A percentile compares a stretch with the other conserved stretches of the same genome.
phyloP scores from a whole-genome alignment of 2,888 invertebrate genomes.

The Lottia gigantea region DNA sequence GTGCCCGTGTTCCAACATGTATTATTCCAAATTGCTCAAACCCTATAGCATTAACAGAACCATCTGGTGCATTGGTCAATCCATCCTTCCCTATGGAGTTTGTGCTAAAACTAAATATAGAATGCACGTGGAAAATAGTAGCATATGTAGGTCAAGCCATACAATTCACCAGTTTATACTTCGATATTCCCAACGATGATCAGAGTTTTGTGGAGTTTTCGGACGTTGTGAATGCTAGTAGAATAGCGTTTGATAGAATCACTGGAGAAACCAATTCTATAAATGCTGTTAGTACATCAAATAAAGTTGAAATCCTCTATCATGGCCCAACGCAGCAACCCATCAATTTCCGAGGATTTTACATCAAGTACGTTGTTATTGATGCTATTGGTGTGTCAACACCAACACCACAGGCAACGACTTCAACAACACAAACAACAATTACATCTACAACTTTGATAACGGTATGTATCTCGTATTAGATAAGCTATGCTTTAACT shows the following conservation, averaged over 20 bases:
- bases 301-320: constrained; percentile 14
- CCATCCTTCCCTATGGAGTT: constrained; percentile 12
- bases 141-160: constrained; percentile 1
- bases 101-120: not conserved
- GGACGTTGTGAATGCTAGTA: not conserved
- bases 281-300: constrained; percentile 3
- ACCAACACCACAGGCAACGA: constrained; percentile 4
- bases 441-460: not conserved
- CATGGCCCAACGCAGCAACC: not conserved
- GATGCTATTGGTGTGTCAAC: not conserved
- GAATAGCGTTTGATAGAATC: not conserved
- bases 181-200: constrained; percentile 8
- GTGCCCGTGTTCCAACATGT: constrained; percentile 12
- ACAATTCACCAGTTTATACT: not conserved
- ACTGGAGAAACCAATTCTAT: not conserved
- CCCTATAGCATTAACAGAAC: not conserved
- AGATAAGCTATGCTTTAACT: not conserved
- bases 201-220: not conserved
- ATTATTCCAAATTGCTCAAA: constrained; percentile 19
- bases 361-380: constrained; percentile 13
- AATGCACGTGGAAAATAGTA: constrained; percentile 20
- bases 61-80: constrained; percentile 17
- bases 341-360: constrained; percentile 18
- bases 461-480: not conserved
- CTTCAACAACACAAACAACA: constrained; percentile 12